These are phyloP conservation scores for Paramisgurnus dabryanus DNA, from an alignment of 2,113 vertebrate species.

Conservation along the genomic window DNA sequence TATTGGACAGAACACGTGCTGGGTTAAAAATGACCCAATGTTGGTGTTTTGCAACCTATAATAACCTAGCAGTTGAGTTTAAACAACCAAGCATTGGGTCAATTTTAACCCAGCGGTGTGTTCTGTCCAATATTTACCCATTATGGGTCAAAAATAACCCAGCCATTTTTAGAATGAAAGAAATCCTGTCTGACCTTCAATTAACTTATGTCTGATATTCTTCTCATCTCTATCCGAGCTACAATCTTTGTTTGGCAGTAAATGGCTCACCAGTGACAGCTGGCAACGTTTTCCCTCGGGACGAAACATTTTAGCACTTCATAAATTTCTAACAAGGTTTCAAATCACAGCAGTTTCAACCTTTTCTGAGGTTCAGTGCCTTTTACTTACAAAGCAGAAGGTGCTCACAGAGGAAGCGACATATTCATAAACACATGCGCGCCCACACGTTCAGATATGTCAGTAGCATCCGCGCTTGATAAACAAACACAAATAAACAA, in stretches of 20 bases:
- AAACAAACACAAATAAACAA: conserved; percentile 40
- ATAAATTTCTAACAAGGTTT: conserved; percentile 99
- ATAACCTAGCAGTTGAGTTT: no score
- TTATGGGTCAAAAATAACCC: no score
- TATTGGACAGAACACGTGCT: no score
- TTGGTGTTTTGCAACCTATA: no score
- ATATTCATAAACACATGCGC: conserved; percentile 40
- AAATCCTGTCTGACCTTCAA: conserved; percentile 5
- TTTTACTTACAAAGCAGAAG: conserved; percentile 60
- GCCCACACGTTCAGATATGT: conserved; percentile 36
- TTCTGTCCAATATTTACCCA: no score
- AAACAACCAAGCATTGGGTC: no score
- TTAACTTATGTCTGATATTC: conserved; percentile 64
- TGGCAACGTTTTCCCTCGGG: conserved; percentile 87
- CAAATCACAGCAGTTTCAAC: conserved; percentile 87
- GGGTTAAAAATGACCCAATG: no score
- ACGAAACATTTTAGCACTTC: conserved; percentile 98
- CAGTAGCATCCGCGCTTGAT: neutral
- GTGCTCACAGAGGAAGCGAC: neutral
- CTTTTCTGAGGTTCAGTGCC: conserved; percentile 79
- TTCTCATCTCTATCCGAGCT: conserved; percentile 54
- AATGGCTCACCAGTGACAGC: conserved; percentile 83
- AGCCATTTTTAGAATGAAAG: neutral
- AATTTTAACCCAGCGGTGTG: no score
- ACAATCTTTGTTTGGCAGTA: conserved; percentile 68